Evolutionary conservation across 1,140 invertebrate genomes (phyloP).

Genomic region (Spodoptera litura): DNA sequence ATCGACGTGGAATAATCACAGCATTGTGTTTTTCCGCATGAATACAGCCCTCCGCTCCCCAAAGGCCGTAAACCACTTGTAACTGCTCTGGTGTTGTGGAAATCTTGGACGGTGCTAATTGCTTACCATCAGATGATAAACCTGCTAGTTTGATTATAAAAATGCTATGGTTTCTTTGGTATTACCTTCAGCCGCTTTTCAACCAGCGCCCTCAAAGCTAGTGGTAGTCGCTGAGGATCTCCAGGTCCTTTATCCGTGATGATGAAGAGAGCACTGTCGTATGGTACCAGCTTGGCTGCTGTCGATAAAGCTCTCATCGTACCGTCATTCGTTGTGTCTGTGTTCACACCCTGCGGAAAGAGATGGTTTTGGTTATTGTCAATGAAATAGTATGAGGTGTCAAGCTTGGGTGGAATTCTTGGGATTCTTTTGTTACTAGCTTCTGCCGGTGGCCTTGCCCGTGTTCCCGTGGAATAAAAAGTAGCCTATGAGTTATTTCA

Average conservation of each 20-base stretch:
- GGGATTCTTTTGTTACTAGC: too few species aligned
- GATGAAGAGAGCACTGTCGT: constrained; percentile 87
- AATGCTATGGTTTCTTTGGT: too few species aligned
- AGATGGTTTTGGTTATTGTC: not conserved
- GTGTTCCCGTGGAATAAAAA: too few species aligned
- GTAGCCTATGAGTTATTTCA: too few species aligned
- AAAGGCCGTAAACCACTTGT: not conserved
- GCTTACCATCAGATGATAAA: too few species aligned
- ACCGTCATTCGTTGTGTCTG: constrained; percentile 65
- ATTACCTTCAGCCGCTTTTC: constrained; percentile 86
- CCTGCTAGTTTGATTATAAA: not conserved
- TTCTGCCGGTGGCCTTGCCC: too few species aligned
- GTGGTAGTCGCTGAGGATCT: constrained; percentile 81
- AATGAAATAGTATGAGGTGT: not conserved
- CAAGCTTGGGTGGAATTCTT: not conserved
- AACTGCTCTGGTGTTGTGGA: too few species aligned
- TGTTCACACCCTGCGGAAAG: constrained; percentile 66
- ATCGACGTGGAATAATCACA: too few species aligned
- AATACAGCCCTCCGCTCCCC: not conserved
- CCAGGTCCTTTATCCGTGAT: constrained; percentile 82
- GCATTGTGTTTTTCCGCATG: too few species aligned
- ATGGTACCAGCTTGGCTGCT: constrained; percentile 85
- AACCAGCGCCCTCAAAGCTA: constrained; percentile 84
- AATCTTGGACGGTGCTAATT: too few species aligned
- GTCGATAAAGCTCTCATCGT: constrained; percentile 71